These are phyloP conservation scores for Pimpla rufipes DNA, from an alignment of 2,888 invertebrate genomes.

Conservation along the genomic window DNA sequence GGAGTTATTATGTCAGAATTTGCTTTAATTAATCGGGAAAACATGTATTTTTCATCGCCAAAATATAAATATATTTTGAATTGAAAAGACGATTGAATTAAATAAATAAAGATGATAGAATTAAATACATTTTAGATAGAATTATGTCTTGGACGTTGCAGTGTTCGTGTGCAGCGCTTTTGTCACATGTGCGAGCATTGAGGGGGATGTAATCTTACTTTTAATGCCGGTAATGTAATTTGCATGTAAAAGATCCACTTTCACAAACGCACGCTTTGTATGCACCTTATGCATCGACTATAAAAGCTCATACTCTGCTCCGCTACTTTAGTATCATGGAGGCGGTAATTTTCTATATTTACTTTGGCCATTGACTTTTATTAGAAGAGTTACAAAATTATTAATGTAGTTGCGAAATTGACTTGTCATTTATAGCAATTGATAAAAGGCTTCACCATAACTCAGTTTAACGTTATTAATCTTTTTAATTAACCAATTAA, in stretches of 20 bases:
- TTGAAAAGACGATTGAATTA: no score
- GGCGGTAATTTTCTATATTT: neutral
- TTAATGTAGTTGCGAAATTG: no score
- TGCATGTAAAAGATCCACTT: constrained; percentile 4
- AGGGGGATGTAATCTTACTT: neutral
- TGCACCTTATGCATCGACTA: neutral
- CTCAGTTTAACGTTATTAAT: no score
- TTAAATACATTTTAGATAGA: neutral
- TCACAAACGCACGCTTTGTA: neutral
- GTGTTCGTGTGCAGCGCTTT: neutral
- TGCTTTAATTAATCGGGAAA: no score
- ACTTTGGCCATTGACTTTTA: neutral
- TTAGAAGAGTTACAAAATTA: neutral
- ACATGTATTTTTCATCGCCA: no score
- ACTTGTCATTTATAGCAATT: no score
- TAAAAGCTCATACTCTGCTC: neutral
- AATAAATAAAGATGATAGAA: no score
- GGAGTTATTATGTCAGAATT: no score
- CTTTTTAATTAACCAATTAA: no score
- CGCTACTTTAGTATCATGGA: neutral
- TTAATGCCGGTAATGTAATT: constrained; percentile 17
- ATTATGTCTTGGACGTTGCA: no score
- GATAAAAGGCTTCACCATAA: no score
- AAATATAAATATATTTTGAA: no score
- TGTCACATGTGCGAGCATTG: neutral